These are phyloP conservation scores for Nebria brevicollis DNA, from an alignment of 2,888 invertebrate genomes.

Conservation along the genomic window DNA sequence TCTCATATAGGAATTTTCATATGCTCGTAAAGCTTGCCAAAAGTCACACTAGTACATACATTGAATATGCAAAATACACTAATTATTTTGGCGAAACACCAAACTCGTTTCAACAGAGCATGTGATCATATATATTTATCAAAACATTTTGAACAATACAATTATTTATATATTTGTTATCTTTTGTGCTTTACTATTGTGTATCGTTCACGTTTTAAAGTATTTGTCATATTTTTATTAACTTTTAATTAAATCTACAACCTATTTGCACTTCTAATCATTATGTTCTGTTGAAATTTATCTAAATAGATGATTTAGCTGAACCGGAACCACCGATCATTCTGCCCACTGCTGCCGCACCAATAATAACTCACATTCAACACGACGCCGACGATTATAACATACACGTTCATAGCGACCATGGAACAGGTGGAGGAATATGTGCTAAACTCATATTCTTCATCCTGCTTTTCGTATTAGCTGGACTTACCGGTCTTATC, in stretches of 20 bases:
- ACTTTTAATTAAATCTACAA: conserved; percentile 7
- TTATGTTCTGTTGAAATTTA: conserved; percentile 44
- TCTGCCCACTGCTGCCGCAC: conserved; percentile 44
- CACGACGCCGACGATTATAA: conserved; percentile 71
- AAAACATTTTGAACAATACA: too few species aligned
- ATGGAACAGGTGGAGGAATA: conserved; percentile 82
- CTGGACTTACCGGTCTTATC: conserved; percentile 80
- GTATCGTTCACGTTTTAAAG: too few species aligned
- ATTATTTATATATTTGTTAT: too few species aligned
- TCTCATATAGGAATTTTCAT: background rate
- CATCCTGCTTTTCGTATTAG: conserved; percentile 74
- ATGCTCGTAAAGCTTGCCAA: conserved; percentile 2
- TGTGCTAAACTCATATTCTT: conserved; percentile 88
- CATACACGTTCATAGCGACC: conserved; percentile 79
- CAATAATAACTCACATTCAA: conserved; percentile 44
- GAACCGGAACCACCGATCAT: conserved; percentile 51
- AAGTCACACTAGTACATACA: background rate
- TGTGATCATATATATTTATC: background rate
- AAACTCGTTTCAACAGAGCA: conserved; percentile 19
- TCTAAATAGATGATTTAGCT: conserved; percentile 53
- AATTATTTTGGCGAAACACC: conserved; percentile 30
- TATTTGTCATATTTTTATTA: background rate
- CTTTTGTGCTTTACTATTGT: too few species aligned
- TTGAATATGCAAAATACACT: background rate
- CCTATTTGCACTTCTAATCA: background rate